phyloP scores from a whole-genome alignment of 2,113 vertebrate species.

The Lamprotornis superbus region DNA sequence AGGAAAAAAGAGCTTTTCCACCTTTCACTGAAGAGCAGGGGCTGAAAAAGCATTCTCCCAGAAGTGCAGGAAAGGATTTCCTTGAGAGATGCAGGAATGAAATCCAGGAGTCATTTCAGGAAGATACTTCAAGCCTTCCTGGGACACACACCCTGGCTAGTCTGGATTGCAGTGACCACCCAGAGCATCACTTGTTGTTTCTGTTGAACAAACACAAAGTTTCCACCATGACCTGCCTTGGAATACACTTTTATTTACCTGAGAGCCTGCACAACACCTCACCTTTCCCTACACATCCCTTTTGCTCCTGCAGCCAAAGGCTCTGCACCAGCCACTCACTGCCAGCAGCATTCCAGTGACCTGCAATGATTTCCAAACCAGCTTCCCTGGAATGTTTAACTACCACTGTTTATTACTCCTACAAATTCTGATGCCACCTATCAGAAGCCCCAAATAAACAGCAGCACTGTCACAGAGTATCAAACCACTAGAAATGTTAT shows the following conservation, averaged over 20 bases:
- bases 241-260: fast-evolving
- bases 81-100: background rate
- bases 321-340: background rate
- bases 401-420: background rate
- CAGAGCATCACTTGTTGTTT: background rate
- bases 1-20: background rate
- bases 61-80: background rate
- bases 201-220: background rate
- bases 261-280: background rate
- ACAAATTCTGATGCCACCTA: background rate
- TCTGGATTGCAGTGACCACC: background rate
- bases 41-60: background rate
- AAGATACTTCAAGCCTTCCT: background rate
- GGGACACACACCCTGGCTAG: fast-evolving
- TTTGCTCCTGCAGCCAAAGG: background rate
- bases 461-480: background rate
- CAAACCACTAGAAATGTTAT: background rate
- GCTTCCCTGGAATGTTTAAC: background rate
- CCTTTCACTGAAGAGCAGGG: background rate
- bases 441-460: background rate
- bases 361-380: background rate
- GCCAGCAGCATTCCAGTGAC: background rate
- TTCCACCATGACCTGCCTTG: background rate
- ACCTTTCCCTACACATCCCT: background rate
- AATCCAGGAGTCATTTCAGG: background rate